A percentile compares a stretch with the other conserved stretches of the same genome.
Evolutionary conservation across 1,140 invertebrate species (phyloP).

Genomic region (Lepidurus couesii): DNA sequence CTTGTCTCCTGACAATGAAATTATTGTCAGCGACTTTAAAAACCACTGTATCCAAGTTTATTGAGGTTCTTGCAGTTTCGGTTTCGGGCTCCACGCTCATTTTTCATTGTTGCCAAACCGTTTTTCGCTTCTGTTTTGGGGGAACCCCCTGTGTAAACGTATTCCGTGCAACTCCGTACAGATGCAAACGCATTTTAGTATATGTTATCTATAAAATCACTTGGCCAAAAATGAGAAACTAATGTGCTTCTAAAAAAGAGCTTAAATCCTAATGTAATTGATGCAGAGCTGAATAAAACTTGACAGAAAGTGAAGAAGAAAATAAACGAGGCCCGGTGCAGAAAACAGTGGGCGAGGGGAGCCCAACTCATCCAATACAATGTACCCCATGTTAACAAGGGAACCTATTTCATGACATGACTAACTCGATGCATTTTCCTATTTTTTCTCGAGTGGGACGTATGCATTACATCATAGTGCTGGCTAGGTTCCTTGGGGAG

Average conservation of each 20-base stretch:
- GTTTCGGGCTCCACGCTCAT: not conserved
- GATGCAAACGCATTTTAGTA: too few relatives aligned
- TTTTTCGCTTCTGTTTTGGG: too few relatives aligned
- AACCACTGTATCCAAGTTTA: conserved; percentile 65
- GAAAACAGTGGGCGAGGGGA: not conserved
- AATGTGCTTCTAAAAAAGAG: too few relatives aligned
- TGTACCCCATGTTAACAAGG: not conserved
- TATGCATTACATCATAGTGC: not conserved
- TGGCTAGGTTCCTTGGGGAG: not conserved
- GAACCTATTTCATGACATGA: conserved; percentile 11
- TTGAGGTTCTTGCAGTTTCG: conserved; percentile 38
- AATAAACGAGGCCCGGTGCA: not conserved
- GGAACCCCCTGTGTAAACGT: too few relatives aligned
- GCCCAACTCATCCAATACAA: not conserved
- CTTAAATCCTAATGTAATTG: too few relatives aligned
- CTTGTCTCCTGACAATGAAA: conserved; percentile 56
- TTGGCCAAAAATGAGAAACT: too few relatives aligned
- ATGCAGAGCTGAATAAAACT: too few relatives aligned
- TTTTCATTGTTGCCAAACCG: too few relatives aligned
- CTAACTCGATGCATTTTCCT: conserved; percentile 5
- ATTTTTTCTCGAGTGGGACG: not conserved
- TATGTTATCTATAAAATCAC: too few relatives aligned
- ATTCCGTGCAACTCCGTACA: too few relatives aligned
- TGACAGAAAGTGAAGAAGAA: too few relatives aligned
- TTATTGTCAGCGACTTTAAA: conserved; percentile 64